A percentile compares a stretch with the other conserved stretches of the same genome.
Conservation (phyloP, 23 tunicate species). For the Ascidia mentula region DNA sequence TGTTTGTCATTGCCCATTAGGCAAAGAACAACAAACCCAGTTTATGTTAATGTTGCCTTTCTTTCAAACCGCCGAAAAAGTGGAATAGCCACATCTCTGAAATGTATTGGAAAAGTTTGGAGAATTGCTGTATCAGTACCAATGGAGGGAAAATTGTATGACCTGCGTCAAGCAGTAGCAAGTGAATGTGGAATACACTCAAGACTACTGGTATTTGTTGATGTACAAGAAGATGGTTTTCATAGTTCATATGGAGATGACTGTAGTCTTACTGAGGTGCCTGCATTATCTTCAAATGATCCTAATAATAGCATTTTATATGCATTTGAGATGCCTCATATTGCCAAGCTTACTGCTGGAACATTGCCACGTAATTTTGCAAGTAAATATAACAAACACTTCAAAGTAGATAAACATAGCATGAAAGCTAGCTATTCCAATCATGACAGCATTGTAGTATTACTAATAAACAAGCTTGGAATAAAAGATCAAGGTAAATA, state of each 20-base stretch:
- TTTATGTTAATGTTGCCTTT: constrained; percentile 69
- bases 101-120: constrained; percentile 28
- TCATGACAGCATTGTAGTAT: constrained; percentile 48
- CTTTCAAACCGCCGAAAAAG: constrained; percentile 61
- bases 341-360: constrained; percentile 81
- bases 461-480: constrained; percentile 66
- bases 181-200: constrained; percentile 87
- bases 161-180: constrained; percentile 78
- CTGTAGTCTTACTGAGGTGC: constrained; percentile 30
- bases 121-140: constrained; percentile 61
- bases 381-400: constrained; percentile 53
- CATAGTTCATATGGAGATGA: constrained; percentile 76
- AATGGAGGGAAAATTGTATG: constrained; percentile 51
- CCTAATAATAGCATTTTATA: constrained; percentile 33
- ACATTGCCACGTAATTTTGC: constrained; percentile 91
- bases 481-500: constrained; percentile 48
- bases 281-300: constrained; percentile 4
- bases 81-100: constrained; percentile 16
- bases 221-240: constrained; percentile 75
- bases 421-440: neutral
- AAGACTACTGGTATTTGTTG: constrained; percentile 66
- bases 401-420: constrained; percentile 10
- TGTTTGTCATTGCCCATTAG: constrained; percentile 80
- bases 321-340: constrained; percentile 86
- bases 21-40: constrained; percentile 65